Conservation (phyloP, 2,888 invertebrate genomes). For the Cybosia mesomella region DNA sequence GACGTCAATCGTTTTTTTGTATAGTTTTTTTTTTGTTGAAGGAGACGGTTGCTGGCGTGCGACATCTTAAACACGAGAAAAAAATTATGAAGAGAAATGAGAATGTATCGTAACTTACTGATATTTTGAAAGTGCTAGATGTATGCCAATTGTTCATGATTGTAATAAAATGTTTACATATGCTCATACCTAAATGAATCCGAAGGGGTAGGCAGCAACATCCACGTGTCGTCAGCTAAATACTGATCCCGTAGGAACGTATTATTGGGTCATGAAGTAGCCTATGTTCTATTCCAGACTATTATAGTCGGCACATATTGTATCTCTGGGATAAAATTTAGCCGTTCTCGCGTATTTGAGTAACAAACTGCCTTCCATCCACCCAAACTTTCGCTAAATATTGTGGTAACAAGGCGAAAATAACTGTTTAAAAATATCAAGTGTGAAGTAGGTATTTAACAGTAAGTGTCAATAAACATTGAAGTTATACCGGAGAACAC, state of each 20-base stretch:
- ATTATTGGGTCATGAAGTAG: no score
- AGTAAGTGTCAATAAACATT: not conserved
- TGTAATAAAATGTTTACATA: not conserved
- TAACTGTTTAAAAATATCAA: not conserved
- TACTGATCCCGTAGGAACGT: no score
- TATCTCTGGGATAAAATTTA: no score
- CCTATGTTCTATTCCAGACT: no score
- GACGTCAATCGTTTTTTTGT: conserved; percentile 58
- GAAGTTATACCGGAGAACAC: not conserved
- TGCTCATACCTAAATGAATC: not conserved
- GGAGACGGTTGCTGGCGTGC: not conserved
- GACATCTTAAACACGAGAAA: not conserved
- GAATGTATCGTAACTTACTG: not conserved
- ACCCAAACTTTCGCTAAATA: no score
- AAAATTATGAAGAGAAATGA: not conserved
- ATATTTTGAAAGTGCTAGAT: not conserved
- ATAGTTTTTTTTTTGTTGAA: not conserved
- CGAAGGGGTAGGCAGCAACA: no score
- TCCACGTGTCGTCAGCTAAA: no score
- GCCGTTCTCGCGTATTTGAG: no score
- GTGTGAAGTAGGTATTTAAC: conserved; percentile 42
- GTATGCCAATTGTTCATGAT: not conserved
- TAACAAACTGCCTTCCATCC: no score
- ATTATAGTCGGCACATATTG: no score
- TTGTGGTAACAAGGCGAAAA: not conserved